Base-by-base conservation (phyloP, 2,888 invertebrate genomes). In the Palloptera scutellata region DNA sequence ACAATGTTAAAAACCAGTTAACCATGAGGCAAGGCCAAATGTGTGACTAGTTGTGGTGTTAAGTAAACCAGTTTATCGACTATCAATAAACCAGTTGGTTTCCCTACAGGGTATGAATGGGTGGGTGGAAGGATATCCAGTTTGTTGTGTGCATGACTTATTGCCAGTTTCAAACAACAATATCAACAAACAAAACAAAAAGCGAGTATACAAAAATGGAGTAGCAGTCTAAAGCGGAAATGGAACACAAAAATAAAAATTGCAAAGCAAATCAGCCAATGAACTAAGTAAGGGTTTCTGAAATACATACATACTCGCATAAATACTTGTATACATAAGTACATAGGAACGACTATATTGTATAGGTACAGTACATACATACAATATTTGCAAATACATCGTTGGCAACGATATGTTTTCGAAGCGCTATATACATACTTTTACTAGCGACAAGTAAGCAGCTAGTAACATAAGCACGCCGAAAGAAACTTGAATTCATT, bases 321-420 rank as follows among this genome's bases (percentile, higher is more conserved):
- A 30, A 2, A 30, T 30, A 30, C 30, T 4, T 30, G 55, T 57
- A 41, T 59, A 63, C 60, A 43, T 52, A 62, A 42, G 64, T 53
- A n/a, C n/a, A n/a, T n/a, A n/a, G n/a, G n/a, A n/a, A n/a, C n/a
- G n/a, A n/a, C n/a, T n/a, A n/a, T n/a, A n/a, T n/a, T n/a, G n/a
- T n/a, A n/a, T n/a, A n/a, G n/a, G n/a, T n/a, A n/a, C n/a, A n/a
- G n/a, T n/a, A n/a, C n/a, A n/a, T n/a, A n/a, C n/a, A 62, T 45
- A 65, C 63, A 30, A 30, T 69, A 69, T 66, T 62, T 66, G 53
- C 69, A 58, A 66, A 40, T 45, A 68, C 66, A 69, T 63, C 72
- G 70, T 73, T 75, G 70, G 74, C 73, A 75, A 75, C 72, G 72
- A 68, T 30, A 51, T 68, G 41, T 17, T 43, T 54, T 59, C 61